Conservation (phyloP, 2,888 invertebrate species). For the Thalpophila matura region DNA sequence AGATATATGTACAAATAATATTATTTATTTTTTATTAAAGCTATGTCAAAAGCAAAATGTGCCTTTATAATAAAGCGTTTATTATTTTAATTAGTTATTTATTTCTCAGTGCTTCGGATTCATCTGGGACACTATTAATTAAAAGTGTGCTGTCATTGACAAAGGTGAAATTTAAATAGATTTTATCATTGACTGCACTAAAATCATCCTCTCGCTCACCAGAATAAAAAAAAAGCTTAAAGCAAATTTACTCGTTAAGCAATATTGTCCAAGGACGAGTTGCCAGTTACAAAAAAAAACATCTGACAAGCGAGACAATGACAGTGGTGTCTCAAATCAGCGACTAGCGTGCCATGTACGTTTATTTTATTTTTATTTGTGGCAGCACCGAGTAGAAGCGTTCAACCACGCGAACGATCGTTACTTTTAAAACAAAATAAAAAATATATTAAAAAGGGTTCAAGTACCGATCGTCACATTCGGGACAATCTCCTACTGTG, state of each 20-base stretch:
- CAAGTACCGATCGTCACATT: constrained; percentile 85
- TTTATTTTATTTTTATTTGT: constrained; percentile 78
- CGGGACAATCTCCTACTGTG: constrained; percentile 86
- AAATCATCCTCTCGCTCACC: constrained; percentile 84
- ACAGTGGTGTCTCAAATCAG: constrained; percentile 89
- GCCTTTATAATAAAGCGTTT: constrained; percentile 63
- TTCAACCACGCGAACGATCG: constrained; percentile 80
- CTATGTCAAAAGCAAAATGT: constrained; percentile 53
- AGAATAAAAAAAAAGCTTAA: constrained; percentile 54
- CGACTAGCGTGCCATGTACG: constrained; percentile 88
- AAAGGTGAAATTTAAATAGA: constrained; percentile 66
- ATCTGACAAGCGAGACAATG: constrained; percentile 86
- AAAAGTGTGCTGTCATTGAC: constrained; percentile 75
- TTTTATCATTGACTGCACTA: constrained; percentile 78
- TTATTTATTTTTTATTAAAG: constrained; percentile 53
- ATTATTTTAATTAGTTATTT: constrained; percentile 56
- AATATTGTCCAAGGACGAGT: constrained; percentile 35
- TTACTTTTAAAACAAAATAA: constrained; percentile 73
- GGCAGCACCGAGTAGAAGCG: constrained; percentile 88
- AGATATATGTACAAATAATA: constrained; percentile 21
- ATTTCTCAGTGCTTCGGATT: constrained; percentile 85
- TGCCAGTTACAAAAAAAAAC: constrained; percentile 34
- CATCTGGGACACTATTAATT: constrained; percentile 82
- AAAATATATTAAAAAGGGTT: constrained; percentile 45
- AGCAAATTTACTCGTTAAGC: constrained; percentile 49